Percentiles rank a stretch among this genome's conserved stretches.
These are phyloP conservation scores for Electrona antarctica DNA, from an alignment of 2,113 vertebrate species.

Conservation along the genomic window DNA sequence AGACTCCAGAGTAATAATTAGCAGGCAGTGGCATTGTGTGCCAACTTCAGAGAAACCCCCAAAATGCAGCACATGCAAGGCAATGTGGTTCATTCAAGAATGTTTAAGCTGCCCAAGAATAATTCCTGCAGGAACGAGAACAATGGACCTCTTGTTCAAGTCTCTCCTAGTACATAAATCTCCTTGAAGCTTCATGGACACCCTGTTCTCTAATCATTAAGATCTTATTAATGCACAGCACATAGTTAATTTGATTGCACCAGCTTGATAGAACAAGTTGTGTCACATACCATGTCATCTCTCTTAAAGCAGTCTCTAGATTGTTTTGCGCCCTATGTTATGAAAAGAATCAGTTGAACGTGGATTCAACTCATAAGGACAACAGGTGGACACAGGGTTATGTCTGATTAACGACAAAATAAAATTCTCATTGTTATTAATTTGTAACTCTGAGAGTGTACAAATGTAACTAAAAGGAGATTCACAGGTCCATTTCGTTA, in stretches of 20 bases:
- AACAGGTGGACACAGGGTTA: slow-evolving; percentile 36
- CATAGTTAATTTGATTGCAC: not conserved
- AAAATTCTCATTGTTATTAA: too few relatives aligned
- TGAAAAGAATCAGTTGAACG: slow-evolving; percentile 20
- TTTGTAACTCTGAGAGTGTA: too few relatives aligned
- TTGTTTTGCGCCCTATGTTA: slow-evolving; percentile 12
- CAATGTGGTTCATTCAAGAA: slow-evolving; percentile 70
- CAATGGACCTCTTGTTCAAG: slow-evolving; percentile 77
- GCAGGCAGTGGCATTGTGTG: slow-evolving; percentile 37
- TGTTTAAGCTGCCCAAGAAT: slow-evolving; percentile 71
- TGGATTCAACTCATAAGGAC: slow-evolving; percentile 27
- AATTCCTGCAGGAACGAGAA: slow-evolving; percentile 73
- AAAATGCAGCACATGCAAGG: slow-evolving; percentile 45
- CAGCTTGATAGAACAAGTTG: not conserved
- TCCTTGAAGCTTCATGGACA: slow-evolving; percentile 54
- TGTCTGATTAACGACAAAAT: slow-evolving; percentile 21
- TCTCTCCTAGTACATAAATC: slow-evolving; percentile 59
- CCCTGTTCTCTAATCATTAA: slow-evolving; percentile 39
- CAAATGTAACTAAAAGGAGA: too few relatives aligned
- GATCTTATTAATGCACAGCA: not conserved
- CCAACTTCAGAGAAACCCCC: slow-evolving; percentile 42
- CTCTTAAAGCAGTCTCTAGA: not conserved
- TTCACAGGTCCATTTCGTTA: too few relatives aligned
- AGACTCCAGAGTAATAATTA: slow-evolving; percentile 52
- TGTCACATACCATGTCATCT: not conserved